These are phyloP conservation scores for Tyrophagus putrescentiae DNA, from an alignment of 1,140 invertebrate genomes.

Conservation along the genomic window DNA sequence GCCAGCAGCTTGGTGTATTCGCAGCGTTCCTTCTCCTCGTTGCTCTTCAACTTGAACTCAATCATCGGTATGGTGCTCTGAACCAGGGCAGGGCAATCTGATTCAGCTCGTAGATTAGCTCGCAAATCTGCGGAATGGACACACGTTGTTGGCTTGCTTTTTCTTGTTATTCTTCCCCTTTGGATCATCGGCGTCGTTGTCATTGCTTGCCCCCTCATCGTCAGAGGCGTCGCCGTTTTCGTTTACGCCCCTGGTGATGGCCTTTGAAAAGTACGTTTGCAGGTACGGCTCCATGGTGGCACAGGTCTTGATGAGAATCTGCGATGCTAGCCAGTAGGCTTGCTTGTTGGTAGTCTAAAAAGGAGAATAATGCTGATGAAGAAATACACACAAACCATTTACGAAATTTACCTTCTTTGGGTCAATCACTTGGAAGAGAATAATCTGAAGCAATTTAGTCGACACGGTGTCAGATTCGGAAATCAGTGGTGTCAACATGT, in stretches of 20 bases:
- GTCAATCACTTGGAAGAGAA: slow-evolving; percentile 85
- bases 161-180: not conserved
- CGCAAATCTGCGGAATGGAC: slow-evolving; percentile 48
- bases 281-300: slow-evolving; percentile 85
- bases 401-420: slow-evolving; percentile 53
- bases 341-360: slow-evolving; percentile 58
- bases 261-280: slow-evolving; percentile 20
- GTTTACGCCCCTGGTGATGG: slow-evolving; percentile 17
- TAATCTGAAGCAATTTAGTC: slow-evolving; percentile 80
- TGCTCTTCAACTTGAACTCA: slow-evolving; percentile 65
- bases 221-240: slow-evolving; percentile 24
- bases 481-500: slow-evolving; percentile 81
- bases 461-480: slow-evolving; percentile 88
- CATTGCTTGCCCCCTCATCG: slow-evolving; percentile 20
- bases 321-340: slow-evolving; percentile 75
- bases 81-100: slow-evolving; percentile 77
- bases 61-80: slow-evolving; percentile 78
- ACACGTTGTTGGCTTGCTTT: not conserved
- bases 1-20: slow-evolving; percentile 76
- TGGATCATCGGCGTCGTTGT: not conserved
- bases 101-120: slow-evolving; percentile 91
- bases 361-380: slow-evolving; percentile 1
- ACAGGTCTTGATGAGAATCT: slow-evolving; percentile 73
- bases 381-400: slow-evolving; percentile 8
- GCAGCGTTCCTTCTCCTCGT: slow-evolving; percentile 66